phyloP scores from a whole-genome alignment of 2,113 vertebrate species.

The Aleadryas rufinucha region DNA sequence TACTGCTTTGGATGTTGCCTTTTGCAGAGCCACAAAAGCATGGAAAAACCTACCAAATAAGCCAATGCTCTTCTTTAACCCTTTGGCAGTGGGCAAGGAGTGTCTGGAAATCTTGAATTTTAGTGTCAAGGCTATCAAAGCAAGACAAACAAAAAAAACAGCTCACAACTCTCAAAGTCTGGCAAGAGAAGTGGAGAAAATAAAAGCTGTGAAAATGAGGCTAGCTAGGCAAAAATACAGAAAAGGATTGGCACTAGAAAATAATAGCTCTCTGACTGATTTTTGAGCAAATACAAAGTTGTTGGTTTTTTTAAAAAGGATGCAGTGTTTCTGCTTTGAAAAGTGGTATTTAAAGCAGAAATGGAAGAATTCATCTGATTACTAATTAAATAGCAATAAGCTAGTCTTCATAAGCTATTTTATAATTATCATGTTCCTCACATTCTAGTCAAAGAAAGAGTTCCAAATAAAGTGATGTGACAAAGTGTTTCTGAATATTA shows the following conservation, averaged over 20 bases:
- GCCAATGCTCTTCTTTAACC: slow-evolving; percentile 30
- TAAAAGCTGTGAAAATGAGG: slow-evolving; percentile 56
- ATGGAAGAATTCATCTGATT: neutral
- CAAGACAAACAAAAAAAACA: neutral
- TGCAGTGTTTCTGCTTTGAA: neutral
- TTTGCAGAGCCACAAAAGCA: slow-evolving; percentile 38
- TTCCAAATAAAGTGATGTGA: neutral
- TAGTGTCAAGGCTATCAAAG: slow-evolving; percentile 37
- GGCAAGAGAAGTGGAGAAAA: slow-evolving; percentile 24
- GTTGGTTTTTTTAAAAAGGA: neutral
- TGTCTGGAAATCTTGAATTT: slow-evolving; percentile 57
- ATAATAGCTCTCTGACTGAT: neutral
- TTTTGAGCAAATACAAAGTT: neutral
- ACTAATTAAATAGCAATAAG: neutral
- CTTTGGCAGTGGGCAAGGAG: slow-evolving; percentile 32
- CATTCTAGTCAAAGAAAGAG: neutral
- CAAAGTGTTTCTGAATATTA: neutral
- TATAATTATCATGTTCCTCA: neutral
- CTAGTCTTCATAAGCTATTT: neutral
- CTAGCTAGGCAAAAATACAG: slow-evolving; percentile 5
- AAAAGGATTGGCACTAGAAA: neutral
- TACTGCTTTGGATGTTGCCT: slow-evolving; percentile 15
- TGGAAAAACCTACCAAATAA: slow-evolving; percentile 42
- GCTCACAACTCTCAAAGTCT: neutral
- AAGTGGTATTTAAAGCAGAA: neutral